phyloP scores from a whole-genome alignment of 2,888 invertebrate genomes.

The Cordilura impudica region DNA sequence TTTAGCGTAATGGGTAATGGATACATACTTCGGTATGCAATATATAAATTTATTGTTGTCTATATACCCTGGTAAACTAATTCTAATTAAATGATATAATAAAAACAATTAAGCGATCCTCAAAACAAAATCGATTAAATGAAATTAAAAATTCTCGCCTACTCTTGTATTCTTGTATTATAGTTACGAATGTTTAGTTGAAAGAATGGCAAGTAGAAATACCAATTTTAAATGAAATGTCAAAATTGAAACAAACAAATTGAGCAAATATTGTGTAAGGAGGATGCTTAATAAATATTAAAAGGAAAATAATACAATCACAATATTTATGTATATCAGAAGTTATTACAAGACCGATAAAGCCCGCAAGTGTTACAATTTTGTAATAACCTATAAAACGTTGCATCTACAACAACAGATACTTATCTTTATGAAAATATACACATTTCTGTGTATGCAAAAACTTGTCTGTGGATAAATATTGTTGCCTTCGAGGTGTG shows the following conservation, averaged over 20 bases:
- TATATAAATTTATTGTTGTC: too few species aligned
- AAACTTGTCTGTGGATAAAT: constrained; percentile 67
- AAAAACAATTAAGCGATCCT: too few species aligned
- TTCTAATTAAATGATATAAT: too few species aligned
- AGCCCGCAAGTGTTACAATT: constrained; percentile 57
- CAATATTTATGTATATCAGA: constrained; percentile 66
- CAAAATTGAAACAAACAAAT: constrained; percentile 72
- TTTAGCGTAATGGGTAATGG: too few species aligned
- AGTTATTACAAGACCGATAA: constrained; percentile 28
- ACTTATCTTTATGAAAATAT: constrained; percentile 33
- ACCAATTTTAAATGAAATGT: constrained; percentile 65
- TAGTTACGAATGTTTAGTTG: too few species aligned
- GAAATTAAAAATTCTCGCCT: too few species aligned
- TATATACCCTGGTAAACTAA: too few species aligned
- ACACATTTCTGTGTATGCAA: constrained; percentile 11
- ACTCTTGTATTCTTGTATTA: too few species aligned
- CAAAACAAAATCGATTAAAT: too few species aligned
- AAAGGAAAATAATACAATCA: constrained; percentile 1
- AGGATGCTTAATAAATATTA: constrained; percentile 63
- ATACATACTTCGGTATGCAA: too few species aligned
- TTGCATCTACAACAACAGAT: not conserved
- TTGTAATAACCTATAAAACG: constrained; percentile 55
- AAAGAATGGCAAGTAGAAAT: too few species aligned
- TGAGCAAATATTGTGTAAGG: constrained; percentile 69
- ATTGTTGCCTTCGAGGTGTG: constrained; percentile 74